Evolutionary conservation across 2,797 vertebrate genomes (phyloP).

Genomic region (Telmatherina bonti): DNA sequence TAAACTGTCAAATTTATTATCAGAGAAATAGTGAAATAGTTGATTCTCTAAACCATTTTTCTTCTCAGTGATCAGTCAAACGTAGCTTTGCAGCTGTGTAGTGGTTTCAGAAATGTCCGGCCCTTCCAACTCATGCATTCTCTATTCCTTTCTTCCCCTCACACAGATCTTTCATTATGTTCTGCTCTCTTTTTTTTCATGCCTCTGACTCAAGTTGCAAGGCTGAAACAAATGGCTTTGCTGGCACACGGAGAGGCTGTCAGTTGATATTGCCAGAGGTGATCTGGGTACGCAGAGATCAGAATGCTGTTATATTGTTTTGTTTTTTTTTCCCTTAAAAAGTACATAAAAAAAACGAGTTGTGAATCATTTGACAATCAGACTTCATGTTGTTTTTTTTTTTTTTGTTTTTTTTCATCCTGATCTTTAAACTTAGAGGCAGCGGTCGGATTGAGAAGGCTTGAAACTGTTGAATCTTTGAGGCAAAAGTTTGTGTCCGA

Average conservation of each 20-base stretch:
- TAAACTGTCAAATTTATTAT: neutral
- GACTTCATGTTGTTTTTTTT: neutral
- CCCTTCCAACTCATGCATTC: constrained; percentile 8
- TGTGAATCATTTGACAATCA: neutral
- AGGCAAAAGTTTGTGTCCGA: neutral
- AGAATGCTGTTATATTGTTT: constrained; percentile 27
- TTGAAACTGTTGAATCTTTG: neutral
- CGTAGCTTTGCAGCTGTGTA: neutral
- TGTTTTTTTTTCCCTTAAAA: neutral
- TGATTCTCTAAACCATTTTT: neutral
- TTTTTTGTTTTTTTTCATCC: no score
- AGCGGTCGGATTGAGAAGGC: neutral
- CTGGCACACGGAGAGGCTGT: constrained; percentile 43
- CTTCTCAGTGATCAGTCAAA: neutral
- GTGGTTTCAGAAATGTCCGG: neutral
- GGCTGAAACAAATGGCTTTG: constrained; percentile 53
- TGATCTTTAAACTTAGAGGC: neutral
- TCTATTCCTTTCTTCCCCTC: constrained; percentile 15
- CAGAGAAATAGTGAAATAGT: neutral
- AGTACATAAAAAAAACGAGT: neutral
- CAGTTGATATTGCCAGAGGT: constrained; percentile 38
- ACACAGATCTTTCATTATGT: constrained; percentile 33
- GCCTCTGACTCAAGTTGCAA: constrained; percentile 51
- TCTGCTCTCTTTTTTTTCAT: constrained; percentile 11
- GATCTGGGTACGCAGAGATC: constrained; percentile 20